Evolutionary conservation across 2,113 vertebrate genomes (phyloP).

Genomic region (Anolis carolinensis): DNA sequence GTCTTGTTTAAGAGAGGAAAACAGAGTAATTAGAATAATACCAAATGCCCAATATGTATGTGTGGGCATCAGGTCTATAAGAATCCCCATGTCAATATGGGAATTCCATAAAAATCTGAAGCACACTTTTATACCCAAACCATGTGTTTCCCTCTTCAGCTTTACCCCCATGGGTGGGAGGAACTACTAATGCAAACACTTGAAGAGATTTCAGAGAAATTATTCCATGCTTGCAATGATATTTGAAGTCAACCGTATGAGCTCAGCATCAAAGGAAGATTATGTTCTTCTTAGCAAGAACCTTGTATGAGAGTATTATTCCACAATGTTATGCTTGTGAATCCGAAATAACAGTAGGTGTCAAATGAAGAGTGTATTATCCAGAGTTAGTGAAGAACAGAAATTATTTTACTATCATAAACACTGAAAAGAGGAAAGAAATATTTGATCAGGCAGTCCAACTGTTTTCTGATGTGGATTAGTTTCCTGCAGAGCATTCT

Average conservation of each 20-base stretch:
- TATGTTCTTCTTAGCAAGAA: conserved; percentile 9
- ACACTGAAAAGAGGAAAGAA: neutral
- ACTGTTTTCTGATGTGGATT: conserved; percentile 11
- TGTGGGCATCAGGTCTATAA: neutral
- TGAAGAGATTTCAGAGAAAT: neutral
- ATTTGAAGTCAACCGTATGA: neutral
- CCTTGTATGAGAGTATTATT: conserved; percentile 8
- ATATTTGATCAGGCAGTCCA: conserved; percentile 4
- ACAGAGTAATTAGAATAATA: too few species aligned
- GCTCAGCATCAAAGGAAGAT: conserved; percentile 4
- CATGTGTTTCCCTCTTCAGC: neutral
- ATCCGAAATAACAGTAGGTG: conserved; percentile 25
- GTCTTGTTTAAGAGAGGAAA: too few species aligned
- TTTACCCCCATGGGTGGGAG: neutral
- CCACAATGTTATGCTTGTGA: conserved; percentile 20
- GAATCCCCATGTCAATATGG: neutral
- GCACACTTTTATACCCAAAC: neutral
- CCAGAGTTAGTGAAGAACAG: conserved; percentile 9
- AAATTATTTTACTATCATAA: conserved; percentile 27
- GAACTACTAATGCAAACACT: neutral
- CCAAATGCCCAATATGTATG: neutral
- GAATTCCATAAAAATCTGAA: neutral
- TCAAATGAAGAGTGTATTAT: conserved; percentile 19
- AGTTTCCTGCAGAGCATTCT: conserved; percentile 12
- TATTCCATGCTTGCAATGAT: neutral